Evolutionary conservation across 2,113 vertebrate species (phyloP), one percentile per base, ranked within the genome.

Genomic region (Notiomystis cincta): DNA sequence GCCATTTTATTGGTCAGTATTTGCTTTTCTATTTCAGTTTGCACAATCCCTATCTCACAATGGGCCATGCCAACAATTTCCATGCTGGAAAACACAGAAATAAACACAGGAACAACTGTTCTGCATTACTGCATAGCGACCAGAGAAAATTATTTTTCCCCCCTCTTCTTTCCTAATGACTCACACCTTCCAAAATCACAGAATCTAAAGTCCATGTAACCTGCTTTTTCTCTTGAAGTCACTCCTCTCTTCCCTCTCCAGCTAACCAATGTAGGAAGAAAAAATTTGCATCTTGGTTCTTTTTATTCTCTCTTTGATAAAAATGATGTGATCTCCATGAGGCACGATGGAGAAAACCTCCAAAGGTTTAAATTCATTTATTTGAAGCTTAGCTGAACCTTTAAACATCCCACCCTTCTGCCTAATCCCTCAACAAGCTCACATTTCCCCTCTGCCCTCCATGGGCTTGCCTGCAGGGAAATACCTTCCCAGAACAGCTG

Each of bases 71-170:
- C 94, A 96, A 93, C 77, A 94, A 93, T 92, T 96, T 94, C 69
- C 27, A 3, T 93, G 95, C 94, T 96, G 91, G 93, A 97, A 97
- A 95, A 93, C 83, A 94, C 79, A 95, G 94, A 96, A 97, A 92
- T 96, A 96, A 97, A 96, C 96, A 95, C 72, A 90, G 85, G 79
- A 96, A 96, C 91, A 93, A 95, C 94, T 96, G 89, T 81, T 97
- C 93, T 94, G 81, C 40, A 64, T 82, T 96, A 89, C 95, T 89
- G 75, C 95, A 85, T 77, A 96, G 93, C 1, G 76, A 97, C 92
- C 77, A 96, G 67, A 92, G 92, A 93, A 90, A 94, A 92, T 65
- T 2, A 82, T 82, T 85, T 48, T 12, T 2, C 7, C n/a, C 65
- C 57, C 61, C 37, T 18, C 50, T 72, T 88, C 66, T 92, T 91